These are phyloP conservation scores for Pardosa pseudoannulata DNA, from an alignment of 2,888 invertebrate species.

Conservation along the genomic window DNA sequence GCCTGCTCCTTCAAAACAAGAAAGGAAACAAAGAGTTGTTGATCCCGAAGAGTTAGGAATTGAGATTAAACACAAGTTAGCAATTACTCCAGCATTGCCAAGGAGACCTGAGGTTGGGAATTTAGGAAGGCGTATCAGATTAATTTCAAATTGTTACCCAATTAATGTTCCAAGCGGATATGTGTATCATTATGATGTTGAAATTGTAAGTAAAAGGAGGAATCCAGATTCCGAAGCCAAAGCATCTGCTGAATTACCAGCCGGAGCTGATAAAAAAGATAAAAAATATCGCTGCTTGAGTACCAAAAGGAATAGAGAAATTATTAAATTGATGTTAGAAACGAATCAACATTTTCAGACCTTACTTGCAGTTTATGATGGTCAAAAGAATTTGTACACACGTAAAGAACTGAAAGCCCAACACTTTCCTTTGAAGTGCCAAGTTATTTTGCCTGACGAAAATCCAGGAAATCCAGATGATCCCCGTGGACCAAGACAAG, in stretches of 20 bases:
- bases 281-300: conserved; percentile 59
- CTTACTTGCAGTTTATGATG: conserved; percentile 80
- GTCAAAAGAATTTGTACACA: conserved; percentile 80
- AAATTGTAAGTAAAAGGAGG: conserved; percentile 75
- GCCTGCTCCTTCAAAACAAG: background rate
- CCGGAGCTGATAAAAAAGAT: background rate
- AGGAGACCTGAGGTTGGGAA: conserved; percentile 33
- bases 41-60: conserved; percentile 51
- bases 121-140: conserved; percentile 42
- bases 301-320: conserved; percentile 79
- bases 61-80: conserved; percentile 28
- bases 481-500: conserved; percentile 8
- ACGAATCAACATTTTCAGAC: conserved; percentile 78
- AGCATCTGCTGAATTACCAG: too few species aligned
- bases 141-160: conserved; percentile 80
- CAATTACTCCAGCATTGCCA: conserved; percentile 1
- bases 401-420: conserved; percentile 77
- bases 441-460: conserved; percentile 22
- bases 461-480: conserved; percentile 35
- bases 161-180: conserved; percentile 80
- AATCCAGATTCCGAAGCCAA: conserved; percentile 74
- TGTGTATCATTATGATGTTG: conserved; percentile 80
- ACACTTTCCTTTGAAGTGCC: conserved; percentile 73
- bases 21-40: conserved; percentile 1
- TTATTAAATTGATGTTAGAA: conserved; percentile 79